These are phyloP conservation scores for Xyrichtys novacula DNA, from an alignment of 2,797 vertebrate species.

Conservation along the genomic window DNA sequence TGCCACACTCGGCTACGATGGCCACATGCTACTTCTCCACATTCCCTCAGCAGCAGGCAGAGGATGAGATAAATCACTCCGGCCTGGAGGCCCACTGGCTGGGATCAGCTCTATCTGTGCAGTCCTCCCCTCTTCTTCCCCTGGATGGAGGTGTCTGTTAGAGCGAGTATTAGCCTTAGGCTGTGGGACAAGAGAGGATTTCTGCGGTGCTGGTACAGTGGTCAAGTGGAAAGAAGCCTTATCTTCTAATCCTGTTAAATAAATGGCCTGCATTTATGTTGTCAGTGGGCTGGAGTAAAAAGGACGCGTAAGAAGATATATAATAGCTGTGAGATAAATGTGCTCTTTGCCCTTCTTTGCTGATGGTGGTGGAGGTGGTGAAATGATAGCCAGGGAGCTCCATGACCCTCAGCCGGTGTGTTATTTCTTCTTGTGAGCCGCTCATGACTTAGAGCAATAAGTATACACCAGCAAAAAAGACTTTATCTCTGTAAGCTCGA, in stretches of 20 bases:
- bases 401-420: constrained; percentile 38
- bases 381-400: constrained; percentile 55
- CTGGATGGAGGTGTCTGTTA: constrained; percentile 64
- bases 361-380: constrained; percentile 49
- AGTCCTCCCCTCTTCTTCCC: constrained; percentile 29
- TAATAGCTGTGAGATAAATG: constrained; percentile 62
- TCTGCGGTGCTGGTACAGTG: constrained; percentile 54
- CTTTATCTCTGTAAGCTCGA: constrained; percentile 43
- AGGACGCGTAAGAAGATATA: constrained; percentile 52
- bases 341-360: constrained; percentile 55
- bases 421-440: constrained; percentile 50
- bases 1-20: constrained; percentile 16
- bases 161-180: constrained; percentile 62
- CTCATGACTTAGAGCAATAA: constrained; percentile 51
- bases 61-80: constrained; percentile 69
- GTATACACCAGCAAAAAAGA: constrained; percentile 44
- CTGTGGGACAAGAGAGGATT: constrained; percentile 63
- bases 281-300: constrained; percentile 68
- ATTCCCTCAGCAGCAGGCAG: constrained; percentile 64
- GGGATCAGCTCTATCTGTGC: constrained; percentile 65
- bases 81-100: constrained; percentile 60
- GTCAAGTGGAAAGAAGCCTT: constrained; percentile 69
- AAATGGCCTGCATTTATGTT: constrained; percentile 78
- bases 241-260: constrained; percentile 81
- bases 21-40: constrained; percentile 51